Evolutionary conservation across 2,888 invertebrate genomes (phyloP), one percentile per base, ranked within the genome.

Genomic region (Pomacea canaliculata): DNA sequence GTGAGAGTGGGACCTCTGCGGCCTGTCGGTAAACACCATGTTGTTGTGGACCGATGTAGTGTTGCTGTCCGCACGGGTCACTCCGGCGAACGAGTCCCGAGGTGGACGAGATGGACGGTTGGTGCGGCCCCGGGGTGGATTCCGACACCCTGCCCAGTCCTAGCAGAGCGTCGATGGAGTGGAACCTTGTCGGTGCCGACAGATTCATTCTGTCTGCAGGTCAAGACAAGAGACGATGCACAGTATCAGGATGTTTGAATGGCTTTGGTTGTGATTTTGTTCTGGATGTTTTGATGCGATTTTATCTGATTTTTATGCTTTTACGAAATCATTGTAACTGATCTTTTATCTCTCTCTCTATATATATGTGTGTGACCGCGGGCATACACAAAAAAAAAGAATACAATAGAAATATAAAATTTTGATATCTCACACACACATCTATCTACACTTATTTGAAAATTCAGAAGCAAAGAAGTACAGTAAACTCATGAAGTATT

Each of bases 151-250:
- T 60, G 51, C 51, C 51, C 66, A 84, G 78, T 19, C 86, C 86
- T 27, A 86, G 78, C 18, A 87, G 76, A 68, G 86, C 85, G 68
- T 87, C 86, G 16, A 87, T 86, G 73, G 86, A 86, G 78, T 87
- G 83, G 67, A 82, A 78, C 12, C 78, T 62, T 13, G 78, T 78
- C 12, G 83, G 79, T 8, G 83, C 75, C 23, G 80, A 74, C 46
- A 81, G 74, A 81, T 81, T 83, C 70, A 72, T 77, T 60, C 63
- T 73, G 51, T 46, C 63, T 18, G n/a, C n/a, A 4, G 60, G 60
- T 37, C 60, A 60, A 19, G 16, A n/a, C 18, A 7, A 4, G n/a
- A 60, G 60, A 60, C 60, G n/a, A 18, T n/a, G 16, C 60, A 60
- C 7, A 60, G 7, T n/a, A 19, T 60, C 60, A 60, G n/a, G 60